phyloP scores from a whole-genome alignment of 2,888 invertebrate genomes.

The Tridacna gigas region DNA sequence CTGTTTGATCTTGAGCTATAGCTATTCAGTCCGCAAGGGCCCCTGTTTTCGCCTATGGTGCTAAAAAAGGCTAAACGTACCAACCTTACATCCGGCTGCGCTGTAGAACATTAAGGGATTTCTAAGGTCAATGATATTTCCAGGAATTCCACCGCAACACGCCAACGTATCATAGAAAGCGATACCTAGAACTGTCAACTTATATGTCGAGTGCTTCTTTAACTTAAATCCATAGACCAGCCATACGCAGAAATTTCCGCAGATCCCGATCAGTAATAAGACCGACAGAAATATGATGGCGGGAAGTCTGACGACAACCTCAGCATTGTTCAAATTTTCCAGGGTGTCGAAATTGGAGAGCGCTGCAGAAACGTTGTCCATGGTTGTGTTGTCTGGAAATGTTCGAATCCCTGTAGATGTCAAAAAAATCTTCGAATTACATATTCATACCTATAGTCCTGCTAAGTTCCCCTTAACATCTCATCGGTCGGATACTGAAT shows the following conservation, averaged over 20 bases:
- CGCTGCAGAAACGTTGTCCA: not conserved
- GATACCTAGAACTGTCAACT: constrained; percentile 1
- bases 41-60: too few species aligned
- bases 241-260: constrained; percentile 11
- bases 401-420: too few species aligned
- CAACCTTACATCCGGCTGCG: constrained; percentile 24
- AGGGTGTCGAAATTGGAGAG: not conserved
- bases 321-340: not conserved
- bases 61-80: not conserved
- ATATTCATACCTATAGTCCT: too few species aligned
- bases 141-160: constrained; percentile 20
- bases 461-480: too few species aligned
- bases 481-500: too few species aligned
- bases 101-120: constrained; percentile 26
- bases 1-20: too few species aligned
- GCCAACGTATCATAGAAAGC: constrained; percentile 18
- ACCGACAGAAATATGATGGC: constrained; percentile 14
- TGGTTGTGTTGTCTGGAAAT: not conserved
- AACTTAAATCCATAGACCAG: constrained; percentile 4
- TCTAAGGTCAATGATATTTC: constrained; percentile 12
- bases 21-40: too few species aligned
- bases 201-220: constrained; percentile 20
- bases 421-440: too few species aligned
- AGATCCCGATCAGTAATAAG: constrained; percentile 3
- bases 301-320: not conserved